Evolutionary conservation across 2,113 vertebrate species (phyloP).

Genomic region (Sula dactylatra): DNA sequence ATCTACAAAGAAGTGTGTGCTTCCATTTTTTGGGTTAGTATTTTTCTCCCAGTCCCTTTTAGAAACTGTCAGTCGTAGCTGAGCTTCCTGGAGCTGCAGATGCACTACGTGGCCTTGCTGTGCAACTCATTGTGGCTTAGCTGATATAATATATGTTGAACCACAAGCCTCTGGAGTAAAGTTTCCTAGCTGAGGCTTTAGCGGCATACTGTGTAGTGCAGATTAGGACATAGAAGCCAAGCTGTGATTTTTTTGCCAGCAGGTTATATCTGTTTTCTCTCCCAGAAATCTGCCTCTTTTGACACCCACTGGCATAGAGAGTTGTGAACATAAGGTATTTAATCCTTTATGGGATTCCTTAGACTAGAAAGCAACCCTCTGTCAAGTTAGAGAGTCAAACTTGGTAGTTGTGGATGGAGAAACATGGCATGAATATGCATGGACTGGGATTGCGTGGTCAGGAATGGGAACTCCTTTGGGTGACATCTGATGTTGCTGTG

Average conservation of each 20-base stretch:
- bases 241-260: background rate
- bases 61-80: background rate
- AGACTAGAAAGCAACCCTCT: background rate
- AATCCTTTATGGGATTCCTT: background rate
- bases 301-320: background rate
- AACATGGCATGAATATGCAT: background rate
- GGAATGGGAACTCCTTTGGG: background rate
- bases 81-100: background rate
- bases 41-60: background rate
- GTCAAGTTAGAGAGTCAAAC: background rate
- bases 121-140: background rate
- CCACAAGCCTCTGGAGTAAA: background rate
- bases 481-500: background rate
- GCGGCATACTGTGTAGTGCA: too few relatives aligned
- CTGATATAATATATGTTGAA: accelerated
- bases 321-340: background rate
- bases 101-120: background rate
- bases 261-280: background rate
- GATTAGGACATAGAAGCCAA: background rate
- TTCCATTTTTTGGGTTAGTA: background rate
- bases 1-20: background rate
- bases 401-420: background rate
- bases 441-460: background rate
- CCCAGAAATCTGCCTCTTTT: background rate
- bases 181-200: background rate